phyloP scores from a whole-genome alignment of 1,140 invertebrate genomes.

The Oryzaephilus surinamensis region DNA sequence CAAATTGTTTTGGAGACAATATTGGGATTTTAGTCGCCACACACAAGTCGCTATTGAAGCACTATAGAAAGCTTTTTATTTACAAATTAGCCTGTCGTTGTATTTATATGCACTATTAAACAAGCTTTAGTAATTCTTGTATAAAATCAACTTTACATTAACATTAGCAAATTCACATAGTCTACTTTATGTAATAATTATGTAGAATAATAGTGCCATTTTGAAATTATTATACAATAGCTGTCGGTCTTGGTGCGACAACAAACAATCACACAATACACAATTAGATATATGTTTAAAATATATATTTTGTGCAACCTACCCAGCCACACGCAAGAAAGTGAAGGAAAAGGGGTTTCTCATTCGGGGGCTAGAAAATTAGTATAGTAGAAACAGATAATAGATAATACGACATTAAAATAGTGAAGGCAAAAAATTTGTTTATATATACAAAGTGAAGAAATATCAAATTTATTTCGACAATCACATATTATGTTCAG shows the following conservation, averaged over 20 bases:
- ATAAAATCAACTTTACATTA: too few relatives aligned
- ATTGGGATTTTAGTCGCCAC: too few relatives aligned
- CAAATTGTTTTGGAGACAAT: neutral
- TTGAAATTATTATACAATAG: conserved; percentile 15
- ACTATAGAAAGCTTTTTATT: too few relatives aligned
- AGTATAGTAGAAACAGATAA: conserved; percentile 10
- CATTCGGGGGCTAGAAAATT: conserved; percentile 18
- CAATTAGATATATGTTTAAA: too few relatives aligned
- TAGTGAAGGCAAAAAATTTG: conserved; percentile 8
- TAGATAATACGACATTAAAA: too few relatives aligned
- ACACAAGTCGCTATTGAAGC: too few relatives aligned
- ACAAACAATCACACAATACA: too few relatives aligned
- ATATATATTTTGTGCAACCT: conserved; percentile 36
- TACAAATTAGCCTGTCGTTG: too few relatives aligned
- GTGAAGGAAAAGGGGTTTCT: conserved; percentile 19
- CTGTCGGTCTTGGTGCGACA: conserved; percentile 13
- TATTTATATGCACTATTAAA: too few relatives aligned
- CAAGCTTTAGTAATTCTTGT: too few relatives aligned
- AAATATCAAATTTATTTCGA: conserved; percentile 12
- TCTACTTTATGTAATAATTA: too few relatives aligned
- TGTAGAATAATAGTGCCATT: conserved; percentile 11
- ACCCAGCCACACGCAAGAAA: conserved; percentile 38
- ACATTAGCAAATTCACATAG: too few relatives aligned
- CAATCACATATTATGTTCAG: conserved; percentile 23
- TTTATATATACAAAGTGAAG: conserved; percentile 7